A percentile compares a stretch with the other conserved stretches of the same genome.
Evolutionary conservation across 2,888 invertebrate species (phyloP).

Genomic region (Agriotes lineatus): DNA sequence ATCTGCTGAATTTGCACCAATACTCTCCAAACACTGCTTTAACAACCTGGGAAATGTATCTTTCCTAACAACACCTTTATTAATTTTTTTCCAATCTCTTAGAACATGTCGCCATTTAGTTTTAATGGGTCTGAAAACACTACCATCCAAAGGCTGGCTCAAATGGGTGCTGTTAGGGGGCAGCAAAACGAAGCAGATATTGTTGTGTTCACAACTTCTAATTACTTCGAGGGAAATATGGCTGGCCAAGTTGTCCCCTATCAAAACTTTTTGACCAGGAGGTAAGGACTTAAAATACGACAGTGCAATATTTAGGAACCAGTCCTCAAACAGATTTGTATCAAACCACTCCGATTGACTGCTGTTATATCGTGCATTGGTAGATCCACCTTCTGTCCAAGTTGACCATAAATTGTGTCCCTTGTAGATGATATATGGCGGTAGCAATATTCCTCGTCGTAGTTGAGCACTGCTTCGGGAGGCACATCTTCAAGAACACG

Average conservation of each 20-base stretch:
- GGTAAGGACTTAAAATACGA: neutral
- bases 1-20: slow-evolving; percentile 9
- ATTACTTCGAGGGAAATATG: slow-evolving; percentile 19
- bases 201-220: slow-evolving; percentile 36
- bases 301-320: neutral
- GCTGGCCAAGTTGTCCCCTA: slow-evolving; percentile 15
- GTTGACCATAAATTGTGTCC: neutral
- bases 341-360: neutral
- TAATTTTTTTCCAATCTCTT: slow-evolving; percentile 17
- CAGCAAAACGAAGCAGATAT: slow-evolving; percentile 33
- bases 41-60: slow-evolving; percentile 2
- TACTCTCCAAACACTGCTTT: slow-evolving; percentile 32
- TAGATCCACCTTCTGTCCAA: neutral
- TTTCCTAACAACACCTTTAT: slow-evolving; percentile 34
- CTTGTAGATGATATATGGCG: neutral
- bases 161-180: slow-evolving; percentile 34
- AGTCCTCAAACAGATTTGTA: neutral
- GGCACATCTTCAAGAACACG: no score
- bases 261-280: neutral
- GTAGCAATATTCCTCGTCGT: neutral
- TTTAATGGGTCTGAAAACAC: slow-evolving; percentile 34
- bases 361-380: neutral
- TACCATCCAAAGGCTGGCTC: slow-evolving; percentile 32
- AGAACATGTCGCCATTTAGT: slow-evolving; percentile 12
- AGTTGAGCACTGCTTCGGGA: no score